Evolutionary conservation across 2,888 invertebrate genomes (phyloP), one percentile per base, ranked within the genome.

Genomic region (Stenotaenia linearis): DNA sequence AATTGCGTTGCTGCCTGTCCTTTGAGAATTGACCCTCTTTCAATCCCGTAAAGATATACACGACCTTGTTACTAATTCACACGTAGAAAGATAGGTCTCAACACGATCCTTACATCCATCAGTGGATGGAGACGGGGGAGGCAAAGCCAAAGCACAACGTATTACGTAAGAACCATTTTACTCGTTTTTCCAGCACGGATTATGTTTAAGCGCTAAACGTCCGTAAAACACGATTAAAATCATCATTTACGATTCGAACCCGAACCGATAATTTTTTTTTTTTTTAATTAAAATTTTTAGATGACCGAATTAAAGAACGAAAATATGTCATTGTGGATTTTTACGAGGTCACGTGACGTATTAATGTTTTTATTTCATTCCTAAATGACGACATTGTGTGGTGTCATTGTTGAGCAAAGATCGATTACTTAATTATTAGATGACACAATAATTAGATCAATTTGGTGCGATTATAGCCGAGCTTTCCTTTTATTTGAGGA

Each of bases 101-200:
- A 69, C 69, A 69, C 69, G 69, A 69, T 69, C 69, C 69, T 69
- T 69, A 69, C 69, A 69, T 69, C 69, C 69, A 69, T 69, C 69
- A 69, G 18, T 45, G 18, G 45, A 45, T n/a, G 18, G 25, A 28
- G 69, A 28, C 25, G 69, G 5, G 45, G 28, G 25, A 25, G 69
- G 25, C 69, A 25, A 69, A 69, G n/a, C 10, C 28, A 28, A 69
- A 69, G 25, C 69, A 69, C 2, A 69, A 23, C 69, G 69, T 69
- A 28, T 69, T 69, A 69, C 69, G 69, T 69, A 69, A 69, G 25
- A 69, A 69, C 28, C 69, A 69, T 69, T 69, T 69, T 28, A 69
- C 69, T 69, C 3, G 12, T 15, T 25, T 69, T 69, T 69, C 28
- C 25, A 69, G 25, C 25, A 69, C 18, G 5, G 32, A 32, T 32